Evolutionary conservation across 2,888 invertebrate genomes (phyloP).

Genomic region (Heliconius charithonia): DNA sequence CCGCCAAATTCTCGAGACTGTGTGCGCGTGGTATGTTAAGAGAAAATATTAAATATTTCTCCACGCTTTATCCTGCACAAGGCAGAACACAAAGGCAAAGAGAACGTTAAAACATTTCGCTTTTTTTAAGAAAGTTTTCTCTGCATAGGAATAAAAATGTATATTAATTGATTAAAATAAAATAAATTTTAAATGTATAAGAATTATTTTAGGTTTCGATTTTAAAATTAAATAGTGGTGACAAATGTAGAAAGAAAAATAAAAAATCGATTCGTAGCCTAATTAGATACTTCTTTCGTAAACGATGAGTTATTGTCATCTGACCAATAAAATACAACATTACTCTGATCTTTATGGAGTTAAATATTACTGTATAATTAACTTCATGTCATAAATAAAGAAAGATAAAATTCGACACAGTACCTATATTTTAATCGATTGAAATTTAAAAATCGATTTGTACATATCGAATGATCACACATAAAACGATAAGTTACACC

Average conservation of each 20-base stretch:
- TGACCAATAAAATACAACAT: neutral
- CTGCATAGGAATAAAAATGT: too few relatives aligned
- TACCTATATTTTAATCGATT: conserved; percentile 28
- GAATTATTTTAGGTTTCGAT: too few relatives aligned
- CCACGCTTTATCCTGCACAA: too few relatives aligned
- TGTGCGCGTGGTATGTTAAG: too few relatives aligned
- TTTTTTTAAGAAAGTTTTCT: too few relatives aligned
- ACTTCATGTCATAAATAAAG: conserved; percentile 22
- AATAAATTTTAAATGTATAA: too few relatives aligned
- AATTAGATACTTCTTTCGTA: neutral
- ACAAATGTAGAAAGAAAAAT: neutral
- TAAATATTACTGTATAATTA: conserved; percentile 19
- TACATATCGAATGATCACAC: conserved; percentile 32
- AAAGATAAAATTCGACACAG: conserved; percentile 35
- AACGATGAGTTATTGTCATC: conserved; percentile 17
- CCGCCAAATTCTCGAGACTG: too few relatives aligned
- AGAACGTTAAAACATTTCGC: too few relatives aligned
- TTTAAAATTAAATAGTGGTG: too few relatives aligned
- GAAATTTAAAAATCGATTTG: conserved; percentile 39
- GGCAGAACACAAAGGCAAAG: too few relatives aligned
- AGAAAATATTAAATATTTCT: too few relatives aligned
- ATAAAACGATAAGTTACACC: conserved; percentile 33
- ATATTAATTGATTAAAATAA: too few relatives aligned
- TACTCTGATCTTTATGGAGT: neutral
- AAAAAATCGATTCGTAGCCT: neutral